Base-by-base conservation (phyloP, 1,140 invertebrate genomes). In the Bombus sibiricus region DNA sequence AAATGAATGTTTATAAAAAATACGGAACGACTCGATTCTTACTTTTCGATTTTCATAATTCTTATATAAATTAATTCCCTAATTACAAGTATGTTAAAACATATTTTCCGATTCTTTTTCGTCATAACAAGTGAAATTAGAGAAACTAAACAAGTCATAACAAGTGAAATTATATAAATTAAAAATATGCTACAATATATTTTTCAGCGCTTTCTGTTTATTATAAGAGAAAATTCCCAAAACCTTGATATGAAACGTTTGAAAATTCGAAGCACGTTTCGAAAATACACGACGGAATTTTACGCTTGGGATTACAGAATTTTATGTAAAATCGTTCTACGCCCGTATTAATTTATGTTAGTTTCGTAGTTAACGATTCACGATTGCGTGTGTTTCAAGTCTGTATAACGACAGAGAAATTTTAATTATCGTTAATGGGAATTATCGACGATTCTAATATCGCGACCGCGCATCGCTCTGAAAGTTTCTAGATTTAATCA, bases 371-470 rank as follows among this genome's bases (percentile, higher is more conserved):
- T 69, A 78, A 59, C n/a, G 64, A 37, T 57, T 43, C 34, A 34
- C 22, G 47, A 59, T 57, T 83, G 53, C 72, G 39, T 32, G 8
- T 18, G 74, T 77, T 66, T 68, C 73, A 32, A n/a, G n/a, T n/a
- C 41, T 28, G 3, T 10, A 43, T 59, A 83, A 69, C 22, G 75
- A 71, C 64, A 15, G 37, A 41, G 66, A 79, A 79, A 80, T 72
- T 84, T 72, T 80, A 79, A 79, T 84, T 80, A 80, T 69, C 66
- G 22, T 72, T 68, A 69, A 84, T 72, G 32, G 34, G 22, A 79
- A 79, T 84, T 84, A 79, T 72, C 57, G 76, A 25, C 1, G 59
- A 79, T 72, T 84, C 76, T 84, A 79, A 53, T 84, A 71, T 39
- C 28, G 15, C 80, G 3, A 1, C n/a, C 32, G 66, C 28, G 5